Evolutionary conservation across 2,888 invertebrate genomes (phyloP).

Genomic region (Boloria selene): DNA sequence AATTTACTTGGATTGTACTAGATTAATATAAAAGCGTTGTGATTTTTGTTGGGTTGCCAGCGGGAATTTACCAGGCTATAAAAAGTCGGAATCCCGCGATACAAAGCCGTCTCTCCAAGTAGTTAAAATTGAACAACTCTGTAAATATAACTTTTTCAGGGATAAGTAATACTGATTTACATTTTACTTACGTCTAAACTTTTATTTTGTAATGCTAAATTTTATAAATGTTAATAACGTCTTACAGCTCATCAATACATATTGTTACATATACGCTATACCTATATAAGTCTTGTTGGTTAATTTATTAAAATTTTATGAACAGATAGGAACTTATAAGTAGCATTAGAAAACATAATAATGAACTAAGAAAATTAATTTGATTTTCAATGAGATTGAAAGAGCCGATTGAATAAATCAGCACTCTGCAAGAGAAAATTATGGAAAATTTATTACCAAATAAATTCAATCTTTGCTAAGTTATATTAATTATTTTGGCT

Average conservation of each 20-base stretch:
- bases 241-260: conserved; percentile 17
- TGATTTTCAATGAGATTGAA: conserved; percentile 51
- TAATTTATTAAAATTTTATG: conserved; percentile 35
- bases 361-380: conserved; percentile 55
- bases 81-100: conserved; percentile 40
- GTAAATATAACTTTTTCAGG: conserved; percentile 46
- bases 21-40: conserved; percentile 12
- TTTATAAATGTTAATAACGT: conserved; percentile 22
- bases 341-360: conserved; percentile 52
- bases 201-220: conserved; percentile 25
- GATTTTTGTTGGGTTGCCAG: conserved; percentile 17
- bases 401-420: conserved; percentile 48
- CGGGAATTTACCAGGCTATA: conserved; percentile 44
- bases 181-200: conserved; percentile 48
- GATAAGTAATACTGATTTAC: conserved; percentile 48
- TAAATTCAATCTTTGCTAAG: conserved; percentile 12
- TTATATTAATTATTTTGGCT: conserved; percentile 17
- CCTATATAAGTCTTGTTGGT: conserved; percentile 13
- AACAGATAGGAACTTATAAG: conserved; percentile 28
- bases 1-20: background rate
- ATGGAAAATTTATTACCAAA: conserved; percentile 25
- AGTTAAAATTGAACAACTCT: conserved; percentile 65
- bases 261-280: background rate
- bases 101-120: conserved; percentile 47
- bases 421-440: conserved; percentile 19